Base-by-base conservation (phyloP, 1,140 invertebrate species). In the Physella acuta region DNA sequence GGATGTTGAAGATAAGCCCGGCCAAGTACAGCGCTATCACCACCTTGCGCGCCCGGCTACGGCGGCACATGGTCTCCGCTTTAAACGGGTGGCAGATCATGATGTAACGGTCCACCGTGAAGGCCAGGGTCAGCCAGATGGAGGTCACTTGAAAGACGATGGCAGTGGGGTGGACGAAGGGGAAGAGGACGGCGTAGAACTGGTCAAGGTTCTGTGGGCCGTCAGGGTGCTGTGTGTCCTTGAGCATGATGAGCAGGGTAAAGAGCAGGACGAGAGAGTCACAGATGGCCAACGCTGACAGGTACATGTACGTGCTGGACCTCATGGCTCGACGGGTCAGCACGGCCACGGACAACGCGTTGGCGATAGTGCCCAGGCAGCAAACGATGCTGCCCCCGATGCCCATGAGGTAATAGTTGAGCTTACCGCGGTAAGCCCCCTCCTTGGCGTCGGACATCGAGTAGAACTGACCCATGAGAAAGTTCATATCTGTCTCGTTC, bases 11-110 rank as follows among this genome's bases (percentile, higher is more conserved):
- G 11, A 80, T 5, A 17, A 81, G 33, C 11, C 81, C 78, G 1
- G 62, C 62, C 11, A 81, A n/a, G 49, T 76, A 79, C 3, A 84
- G 56, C 5, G 66, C 71, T 2, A 80, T 17, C 14, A 84, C 78
- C 5, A 83, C 79, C 63, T 78, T 78, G 16, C 79, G 51, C 0
- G 84, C 83, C 16, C 77, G 53, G 1, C 73, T 73, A 2, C 78
- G 62, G 31, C 76, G 79, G 65, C 85, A 86, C 78, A 80, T 79
- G 14, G 70, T 61, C 59, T 82, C 78, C 1, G 83, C 83, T 53
- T 76, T 76, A 70, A 84, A 86, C 3, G 85, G 85, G 62, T 84
- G 82, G 66, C 84, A 85, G 31, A 86, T 86, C 82, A 85, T 85
- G 59, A 86, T 82, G 67, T 84, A 86, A 3, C 85, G 72, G 72